Conservation (phyloP, 2,113 vertebrate genomes). For the Rhodinocichla rosea region DNA sequence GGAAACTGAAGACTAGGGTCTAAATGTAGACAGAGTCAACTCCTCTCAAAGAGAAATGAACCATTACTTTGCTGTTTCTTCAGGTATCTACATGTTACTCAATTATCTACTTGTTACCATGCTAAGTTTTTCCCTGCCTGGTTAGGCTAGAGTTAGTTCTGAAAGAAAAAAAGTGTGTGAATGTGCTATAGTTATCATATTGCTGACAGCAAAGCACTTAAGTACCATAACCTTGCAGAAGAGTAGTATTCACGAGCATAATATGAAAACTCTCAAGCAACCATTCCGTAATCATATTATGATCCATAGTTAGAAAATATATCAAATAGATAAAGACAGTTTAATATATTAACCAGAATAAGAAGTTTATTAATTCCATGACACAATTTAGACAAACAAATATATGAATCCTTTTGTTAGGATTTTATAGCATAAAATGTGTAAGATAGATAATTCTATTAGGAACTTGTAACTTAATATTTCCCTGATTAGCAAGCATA, state of each 20-base stretch:
- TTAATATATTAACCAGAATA: background rate
- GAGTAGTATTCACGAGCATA: background rate
- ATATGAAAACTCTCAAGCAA: background rate
- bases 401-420: background rate
- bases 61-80: background rate
- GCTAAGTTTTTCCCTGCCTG: background rate
- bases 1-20: background rate
- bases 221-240: background rate
- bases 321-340: background rate
- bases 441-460: background rate
- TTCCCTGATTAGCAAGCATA: background rate
- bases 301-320: background rate
- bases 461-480: background rate
- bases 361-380: background rate
- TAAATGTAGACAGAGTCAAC: background rate
- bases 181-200: background rate
- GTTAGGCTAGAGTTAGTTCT: background rate
- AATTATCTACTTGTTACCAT: background rate
- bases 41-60: background rate
- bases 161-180: background rate
- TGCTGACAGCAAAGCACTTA: background rate
- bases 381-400: background rate
- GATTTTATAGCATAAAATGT: background rate
- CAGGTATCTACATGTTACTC: background rate
- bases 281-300: background rate